Evolutionary conservation across 2,113 vertebrate genomes (phyloP), one percentile per base, ranked within the genome.

Genomic region (Echinops telfairi): DNA sequence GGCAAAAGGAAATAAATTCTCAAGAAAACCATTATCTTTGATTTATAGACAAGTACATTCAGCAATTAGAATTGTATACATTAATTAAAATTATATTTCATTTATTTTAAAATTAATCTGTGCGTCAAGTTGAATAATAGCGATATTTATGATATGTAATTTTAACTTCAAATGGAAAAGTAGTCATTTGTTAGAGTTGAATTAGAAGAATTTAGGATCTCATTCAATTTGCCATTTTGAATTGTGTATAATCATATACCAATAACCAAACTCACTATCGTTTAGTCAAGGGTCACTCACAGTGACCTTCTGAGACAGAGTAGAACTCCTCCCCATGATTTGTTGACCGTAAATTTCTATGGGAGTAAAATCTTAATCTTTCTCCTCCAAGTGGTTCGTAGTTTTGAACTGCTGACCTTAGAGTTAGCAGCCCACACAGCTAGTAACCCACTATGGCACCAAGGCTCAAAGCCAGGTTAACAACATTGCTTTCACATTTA

Each of bases 91-190:
- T 66, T 76, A 22, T 57, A 17, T 64, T 85, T 70, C 70, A 92
- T 62, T 90, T 88, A 76, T 70, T 94, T 88, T 22, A 19, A 82
- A 83, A 90, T 88, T 88, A 88, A 83, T 87, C 38, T 40, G 68
- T 22, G 20, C 53, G 31, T 38, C 68, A 77, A 60, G 68, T 70
- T 90, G 70, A 84, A 60, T 81, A 81, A 90, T 62, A 62, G 22
- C 22, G 22, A 62, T 78, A 89, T 16, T 68, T 80, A 57, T 83
- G 91, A 89, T 71, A 88, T 84, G 82, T 70, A 10, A 93, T 70
- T 82, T 89, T 17, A 91, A 94, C 81, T 70, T 64, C 1, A 66
- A 82, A 73, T 88, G 33, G 23, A 27, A 66, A 71, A 29, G 84
- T 10, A 85, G 9, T 62, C 40, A 81, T 88, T 9, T 29, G 40